Conservation (phyloP, 2,888 invertebrate species). For the Drosophila kuntzei region DNA sequence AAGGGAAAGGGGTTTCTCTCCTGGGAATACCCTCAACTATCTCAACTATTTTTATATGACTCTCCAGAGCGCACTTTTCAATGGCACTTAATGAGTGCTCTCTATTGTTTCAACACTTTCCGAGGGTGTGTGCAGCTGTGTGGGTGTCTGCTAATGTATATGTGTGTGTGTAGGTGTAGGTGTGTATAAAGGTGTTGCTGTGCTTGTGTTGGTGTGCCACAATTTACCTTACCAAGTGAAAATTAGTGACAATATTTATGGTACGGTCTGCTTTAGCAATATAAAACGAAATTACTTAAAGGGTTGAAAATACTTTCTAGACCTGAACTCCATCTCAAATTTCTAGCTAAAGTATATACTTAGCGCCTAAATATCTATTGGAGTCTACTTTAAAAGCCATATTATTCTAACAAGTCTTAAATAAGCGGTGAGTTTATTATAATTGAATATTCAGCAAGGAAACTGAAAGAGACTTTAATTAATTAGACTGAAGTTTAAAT, state of each 20-base stretch:
- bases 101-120: constrained; percentile 57
- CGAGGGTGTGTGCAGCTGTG: constrained; percentile 11
- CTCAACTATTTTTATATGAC: constrained; percentile 54
- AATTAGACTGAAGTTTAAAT: too few species aligned
- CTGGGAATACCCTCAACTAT: constrained; percentile 49
- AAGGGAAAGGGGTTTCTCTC: constrained; percentile 20
- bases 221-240: constrained; percentile 42
- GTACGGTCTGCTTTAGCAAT: constrained; percentile 21
- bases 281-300: constrained; percentile 8
- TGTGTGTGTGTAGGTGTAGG: constrained; percentile 25
- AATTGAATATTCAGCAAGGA: too few species aligned
- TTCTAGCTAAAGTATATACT: neutral
- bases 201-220: constrained; percentile 37
- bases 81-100: constrained; percentile 58
- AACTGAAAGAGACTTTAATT: too few species aligned
- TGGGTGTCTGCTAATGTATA: neutral
- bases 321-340: neutral
- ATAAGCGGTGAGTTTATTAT: neutral
- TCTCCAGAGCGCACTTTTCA: constrained; percentile 54
- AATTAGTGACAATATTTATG: constrained; percentile 75
- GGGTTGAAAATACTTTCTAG: neutral
- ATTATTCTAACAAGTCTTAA: neutral
- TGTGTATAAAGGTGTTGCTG: constrained; percentile 28
- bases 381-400: constrained; percentile 2
- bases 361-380: neutral